These are phyloP conservation scores for Pyrgus malvae DNA, from an alignment of 2,888 invertebrate species.

Conservation along the genomic window DNA sequence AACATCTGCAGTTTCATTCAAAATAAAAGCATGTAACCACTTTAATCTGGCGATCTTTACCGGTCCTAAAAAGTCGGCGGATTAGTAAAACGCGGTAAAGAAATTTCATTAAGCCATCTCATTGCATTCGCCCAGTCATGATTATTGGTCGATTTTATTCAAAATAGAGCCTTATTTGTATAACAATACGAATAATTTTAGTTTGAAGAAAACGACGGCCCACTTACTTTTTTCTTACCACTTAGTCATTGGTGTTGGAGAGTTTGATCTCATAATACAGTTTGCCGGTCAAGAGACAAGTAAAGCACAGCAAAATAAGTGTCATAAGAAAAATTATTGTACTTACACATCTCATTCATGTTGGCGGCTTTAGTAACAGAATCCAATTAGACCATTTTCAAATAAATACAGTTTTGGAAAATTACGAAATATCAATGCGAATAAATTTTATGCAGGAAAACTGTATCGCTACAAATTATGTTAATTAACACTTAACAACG, in stretches of 20 bases:
- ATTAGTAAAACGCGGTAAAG: constrained; percentile 36
- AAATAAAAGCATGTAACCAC: background rate
- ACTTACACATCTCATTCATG: constrained; percentile 75
- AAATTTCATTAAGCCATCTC: constrained; percentile 43
- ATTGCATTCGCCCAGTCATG: constrained; percentile 41
- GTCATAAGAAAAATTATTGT: constrained; percentile 30
- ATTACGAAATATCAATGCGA: background rate
- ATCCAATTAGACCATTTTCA: constrained; percentile 16
- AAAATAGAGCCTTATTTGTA: constrained; percentile 26
- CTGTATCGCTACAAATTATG: background rate
- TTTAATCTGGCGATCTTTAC: constrained; percentile 1
- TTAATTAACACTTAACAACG: constrained; percentile 15
- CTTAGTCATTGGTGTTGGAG: constrained; percentile 35
- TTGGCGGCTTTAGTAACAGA: background rate
- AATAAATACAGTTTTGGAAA: background rate
- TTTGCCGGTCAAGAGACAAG: constrained; percentile 12
- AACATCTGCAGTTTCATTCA: constrained; percentile 1
- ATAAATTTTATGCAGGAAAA: background rate
- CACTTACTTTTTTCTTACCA: constrained; percentile 35
- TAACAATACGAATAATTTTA: constrained; percentile 33
- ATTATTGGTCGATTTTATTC: constrained; percentile 27
- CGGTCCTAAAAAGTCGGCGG: constrained; percentile 2
- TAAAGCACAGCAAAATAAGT: background rate
- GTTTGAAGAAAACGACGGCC: constrained; percentile 28
- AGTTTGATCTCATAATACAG: constrained; percentile 7